Base-by-base conservation (phyloP, 2,888 invertebrate genomes). In the Tridacna crocea region DNA sequence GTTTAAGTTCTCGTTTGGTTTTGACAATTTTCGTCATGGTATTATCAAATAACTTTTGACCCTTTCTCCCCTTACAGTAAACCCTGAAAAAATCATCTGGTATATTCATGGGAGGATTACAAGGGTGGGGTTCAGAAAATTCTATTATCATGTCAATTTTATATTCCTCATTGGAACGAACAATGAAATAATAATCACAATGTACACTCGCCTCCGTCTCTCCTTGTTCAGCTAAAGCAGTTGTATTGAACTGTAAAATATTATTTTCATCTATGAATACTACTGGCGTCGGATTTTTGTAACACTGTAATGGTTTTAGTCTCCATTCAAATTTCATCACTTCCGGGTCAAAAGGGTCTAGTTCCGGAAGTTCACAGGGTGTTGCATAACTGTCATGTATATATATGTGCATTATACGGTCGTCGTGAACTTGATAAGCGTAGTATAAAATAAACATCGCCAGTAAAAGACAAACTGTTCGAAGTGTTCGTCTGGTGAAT, bases 201-300 rank as follows among this genome's bases (percentile, higher is more conserved):
- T 75, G 61, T 3, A 75, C 66, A 26, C 51, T 75, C 15, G 51
- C 4, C 26, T 47, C 48, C 51, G 27, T 55, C 47, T 66, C 65
- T 13, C 51, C 51, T 0, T 24, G 48, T 24, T 65, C 63, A 17
- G 22, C 26, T 11, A 75, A 19, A n/a, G 75, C 75, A 1, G 75
- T 48, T 26, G 22, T 46, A 58, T 83, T 83, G n/a, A 70, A 83
- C 51, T 80, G 79, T 65, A 83, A 48, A 26, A 80, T 22, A 17
- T 77, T 80, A 15, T 77, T 65, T n/a, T 63, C 58, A 22, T 83
- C 83, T 27, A 84, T 73, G 61, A 63, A 79, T 0, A 82, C 80
- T 0, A 79, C 68, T 12, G 65, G 60, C 8, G 77, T 75, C 0
- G 65, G 65, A 2, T 48, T 13, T 51, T 70, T 70, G 36, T 76